These are phyloP conservation scores for Tenthredo distinguenda DNA, from an alignment of 2,888 invertebrate species.

Conservation along the genomic window DNA sequence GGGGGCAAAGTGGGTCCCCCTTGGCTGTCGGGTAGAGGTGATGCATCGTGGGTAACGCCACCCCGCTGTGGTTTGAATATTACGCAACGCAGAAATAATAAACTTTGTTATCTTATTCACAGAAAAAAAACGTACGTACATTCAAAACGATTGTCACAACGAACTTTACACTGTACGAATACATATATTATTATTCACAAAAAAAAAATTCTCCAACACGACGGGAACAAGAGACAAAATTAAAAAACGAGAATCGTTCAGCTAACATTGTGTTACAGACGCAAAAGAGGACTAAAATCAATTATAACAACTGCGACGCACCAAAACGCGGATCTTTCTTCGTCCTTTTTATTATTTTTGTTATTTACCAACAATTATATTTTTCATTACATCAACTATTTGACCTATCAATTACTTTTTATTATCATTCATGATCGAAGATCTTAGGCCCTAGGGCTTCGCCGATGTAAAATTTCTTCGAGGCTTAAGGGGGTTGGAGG, in stretches of 20 bases:
- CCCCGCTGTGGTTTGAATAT: not conserved
- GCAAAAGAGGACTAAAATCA: not conserved
- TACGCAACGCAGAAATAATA: slow-evolving; percentile 21
- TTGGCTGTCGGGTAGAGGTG: slow-evolving; percentile 89
- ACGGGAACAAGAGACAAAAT: not conserved
- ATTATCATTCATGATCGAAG: not conserved
- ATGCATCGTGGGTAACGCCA: slow-evolving; percentile 80
- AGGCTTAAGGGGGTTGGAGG: not conserved
- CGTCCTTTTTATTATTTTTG: slow-evolving; percentile 14
- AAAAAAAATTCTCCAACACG: not conserved
- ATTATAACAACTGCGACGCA: not conserved
- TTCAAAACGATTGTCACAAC: not conserved
- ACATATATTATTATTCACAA: slow-evolving; percentile 9
- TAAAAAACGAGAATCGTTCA: not conserved
- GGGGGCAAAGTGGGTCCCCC: slow-evolving; percentile 93
- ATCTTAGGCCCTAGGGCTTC: not conserved
- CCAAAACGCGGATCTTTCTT: not conserved
- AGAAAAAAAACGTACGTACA: not conserved
- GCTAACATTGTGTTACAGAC: not conserved
- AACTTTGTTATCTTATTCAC: not conserved
- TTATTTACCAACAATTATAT: slow-evolving; percentile 52
- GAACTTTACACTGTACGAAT: not conserved
- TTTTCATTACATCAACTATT: not conserved
- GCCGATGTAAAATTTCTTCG: not conserved
- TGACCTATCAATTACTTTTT: not conserved